Evolutionary conservation across 2,113 vertebrate species (phyloP).

Genomic region (Puntigrus tetrazona): DNA sequence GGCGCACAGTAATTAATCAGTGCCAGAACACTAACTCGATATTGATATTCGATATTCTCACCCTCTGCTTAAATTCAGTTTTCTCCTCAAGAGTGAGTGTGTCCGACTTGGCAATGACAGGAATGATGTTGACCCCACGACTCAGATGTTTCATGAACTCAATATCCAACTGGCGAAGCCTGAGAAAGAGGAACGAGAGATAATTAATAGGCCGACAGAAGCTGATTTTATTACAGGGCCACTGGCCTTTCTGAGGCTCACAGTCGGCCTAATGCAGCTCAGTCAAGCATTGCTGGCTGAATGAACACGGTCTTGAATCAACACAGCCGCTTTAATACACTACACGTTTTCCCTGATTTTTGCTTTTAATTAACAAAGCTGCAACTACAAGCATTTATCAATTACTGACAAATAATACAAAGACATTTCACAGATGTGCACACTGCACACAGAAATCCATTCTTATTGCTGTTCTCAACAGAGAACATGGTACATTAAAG

Average conservation of each 20-base stretch:
- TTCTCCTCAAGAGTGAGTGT: slow-evolving; percentile 95
- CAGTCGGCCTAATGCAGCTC: not conserved
- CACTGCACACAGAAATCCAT: not conserved
- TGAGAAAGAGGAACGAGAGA: slow-evolving; percentile 58
- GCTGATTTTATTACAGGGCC: not conserved
- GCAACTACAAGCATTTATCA: not conserved
- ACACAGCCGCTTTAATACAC: not conserved
- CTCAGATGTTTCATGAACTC: slow-evolving; percentile 98
- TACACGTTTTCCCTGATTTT: not conserved
- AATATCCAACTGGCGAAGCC: slow-evolving; percentile 88
- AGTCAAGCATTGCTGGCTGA: not conserved
- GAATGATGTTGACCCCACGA: slow-evolving; percentile 95
- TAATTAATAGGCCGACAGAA: slow-evolving; percentile 19
- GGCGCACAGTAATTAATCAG: not conserved
- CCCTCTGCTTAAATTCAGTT: slow-evolving; percentile 93
- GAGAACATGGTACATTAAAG: too few relatives aligned
- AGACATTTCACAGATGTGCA: not conserved
- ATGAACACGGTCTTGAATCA: not conserved
- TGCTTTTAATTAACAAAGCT: not conserved
- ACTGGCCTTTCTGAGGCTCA: not conserved
- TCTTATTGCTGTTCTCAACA: not conserved
- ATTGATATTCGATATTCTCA: slow-evolving; percentile 73
- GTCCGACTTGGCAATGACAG: slow-evolving; percentile 93
- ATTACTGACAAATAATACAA: not conserved
- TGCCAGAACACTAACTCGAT: not conserved